Evolutionary conservation across 2,888 invertebrate species (phyloP), one percentile per base, ranked within the genome.

Genomic region (Dryobotodes eremita): DNA sequence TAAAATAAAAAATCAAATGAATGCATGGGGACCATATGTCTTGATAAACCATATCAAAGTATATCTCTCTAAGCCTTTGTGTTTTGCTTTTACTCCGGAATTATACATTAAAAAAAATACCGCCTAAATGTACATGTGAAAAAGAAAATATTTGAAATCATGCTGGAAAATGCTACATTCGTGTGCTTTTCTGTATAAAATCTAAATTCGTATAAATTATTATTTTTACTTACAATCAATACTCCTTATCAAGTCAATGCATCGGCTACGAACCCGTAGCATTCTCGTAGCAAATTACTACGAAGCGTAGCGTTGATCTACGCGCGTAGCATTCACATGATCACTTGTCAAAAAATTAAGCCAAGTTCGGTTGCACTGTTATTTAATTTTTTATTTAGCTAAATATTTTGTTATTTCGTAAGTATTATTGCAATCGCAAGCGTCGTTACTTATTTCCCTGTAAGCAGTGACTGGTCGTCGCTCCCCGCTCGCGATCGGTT

Each of bases 381-480:
- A 46, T 57, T 64, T 55, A 20, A 42, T 36, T 57, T 62, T 57
- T 46, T 48, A 64, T 62, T 46, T 48, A 53, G 23, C 8, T 53
- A 69, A 70, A 66, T 82, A 70, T 79, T 85, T 74, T 62, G 36
- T 66, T 69, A 50, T 57, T 83, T 71, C 26, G 42, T 78, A 75
- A 83, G 68, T 84, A 82, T 77, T 64, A 65, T 70, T 83, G 70
- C 65, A 77, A 75, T 78, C 78, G 75, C 79, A 73, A 83, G 85
- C 94, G 94, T 93, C 91, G 84, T 89, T 78, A 83, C 91, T 89
- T 85, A 87, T 90, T 89, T 90, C 89, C 87, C 86, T 86, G 87
- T 90, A 84, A 89, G 87, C 88, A 87, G 91, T 91, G 92, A 96
- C 96, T 96, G 95, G 90, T 90, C 84, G 88, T 83, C 84, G 91